Conservation (phyloP, 1,140 invertebrate species). For the Drosophila nasuta region DNA sequence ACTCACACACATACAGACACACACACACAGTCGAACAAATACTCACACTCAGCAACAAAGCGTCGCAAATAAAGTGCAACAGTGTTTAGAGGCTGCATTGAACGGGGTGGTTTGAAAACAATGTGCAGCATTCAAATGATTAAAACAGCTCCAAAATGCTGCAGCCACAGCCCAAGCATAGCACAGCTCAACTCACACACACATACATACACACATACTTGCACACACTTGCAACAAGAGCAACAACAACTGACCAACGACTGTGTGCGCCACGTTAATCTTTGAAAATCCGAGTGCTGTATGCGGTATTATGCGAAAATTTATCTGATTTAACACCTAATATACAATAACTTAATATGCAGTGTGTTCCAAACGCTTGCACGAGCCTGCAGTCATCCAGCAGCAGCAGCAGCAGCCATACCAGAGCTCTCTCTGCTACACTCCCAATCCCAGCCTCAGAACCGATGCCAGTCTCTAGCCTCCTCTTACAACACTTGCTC, state of each 20-base stretch:
- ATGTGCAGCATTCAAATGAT: conserved; percentile 81
- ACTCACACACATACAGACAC: conserved; percentile 56
- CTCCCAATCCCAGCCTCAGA: conserved; percentile 9
- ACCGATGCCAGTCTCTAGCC: conserved; percentile 10
- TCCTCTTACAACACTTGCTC: conserved; percentile 10
- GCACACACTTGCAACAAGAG: conserved; percentile 46
- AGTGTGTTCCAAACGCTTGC: conserved; percentile 77
- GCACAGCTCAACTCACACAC: conserved; percentile 41
- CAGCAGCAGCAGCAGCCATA: conserved; percentile 54
- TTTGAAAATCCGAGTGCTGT: conserved; percentile 85
- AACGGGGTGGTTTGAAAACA: conserved; percentile 57
- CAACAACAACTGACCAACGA: conserved; percentile 63
- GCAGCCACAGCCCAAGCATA: conserved; percentile 56
- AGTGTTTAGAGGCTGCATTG: conserved; percentile 61
- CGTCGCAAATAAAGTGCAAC: conserved; percentile 72
- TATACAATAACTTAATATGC: conserved; percentile 85
- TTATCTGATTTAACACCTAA: conserved; percentile 86
- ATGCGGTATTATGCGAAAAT: conserved; percentile 85
- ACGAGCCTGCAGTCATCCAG: conserved; percentile 78
- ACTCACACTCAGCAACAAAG: conserved; percentile 12
- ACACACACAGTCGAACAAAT: conserved; percentile 36
- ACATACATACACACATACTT: conserved; percentile 23
- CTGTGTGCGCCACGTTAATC: conserved; percentile 83
- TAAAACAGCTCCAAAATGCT: conserved; percentile 76
- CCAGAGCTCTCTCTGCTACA: conserved; percentile 21